Evolutionary conservation across 1,140 invertebrate species (phyloP).

Genomic region (Heliconius hermathena): DNA sequence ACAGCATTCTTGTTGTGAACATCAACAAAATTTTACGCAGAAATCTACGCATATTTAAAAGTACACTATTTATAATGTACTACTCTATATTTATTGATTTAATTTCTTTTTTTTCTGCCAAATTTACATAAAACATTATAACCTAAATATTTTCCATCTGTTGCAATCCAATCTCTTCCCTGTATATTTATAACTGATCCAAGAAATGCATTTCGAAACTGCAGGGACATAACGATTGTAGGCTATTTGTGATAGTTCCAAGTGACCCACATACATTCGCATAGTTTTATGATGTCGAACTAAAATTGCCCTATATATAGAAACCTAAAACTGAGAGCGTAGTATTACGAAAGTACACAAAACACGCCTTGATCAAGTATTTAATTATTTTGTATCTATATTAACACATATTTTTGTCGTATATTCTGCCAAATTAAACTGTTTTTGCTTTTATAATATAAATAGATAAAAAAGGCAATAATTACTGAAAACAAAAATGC

Average conservation of each 20-base stretch:
- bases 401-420: too few relatives aligned
- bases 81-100: too few relatives aligned
- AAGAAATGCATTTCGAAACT: constrained; percentile 62
- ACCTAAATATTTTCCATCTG: constrained; percentile 19
- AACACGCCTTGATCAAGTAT: constrained; percentile 20
- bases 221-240: constrained; percentile 62
- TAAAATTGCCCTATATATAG: constrained; percentile 72
- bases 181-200: constrained; percentile 50
- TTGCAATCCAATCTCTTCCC: constrained; percentile 48
- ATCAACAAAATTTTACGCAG: constrained; percentile 63
- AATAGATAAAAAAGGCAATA: background rate
- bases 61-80: too few relatives aligned
- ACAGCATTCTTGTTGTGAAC: constrained; percentile 46
- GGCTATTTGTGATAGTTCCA: constrained; percentile 56
- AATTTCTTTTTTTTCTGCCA: background rate
- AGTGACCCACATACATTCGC: constrained; percentile 66
- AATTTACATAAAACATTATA: background rate
- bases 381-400: too few relatives aligned
- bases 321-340: constrained; percentile 36
- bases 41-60: constrained; percentile 1
- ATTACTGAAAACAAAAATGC: too few relatives aligned
- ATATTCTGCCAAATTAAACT: too few relatives aligned
- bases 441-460: background rate
- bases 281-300: constrained; percentile 57
- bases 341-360: constrained; percentile 45